Conservation (phyloP, 2,888 invertebrate genomes). For the Bruchidius siliquastri region DNA sequence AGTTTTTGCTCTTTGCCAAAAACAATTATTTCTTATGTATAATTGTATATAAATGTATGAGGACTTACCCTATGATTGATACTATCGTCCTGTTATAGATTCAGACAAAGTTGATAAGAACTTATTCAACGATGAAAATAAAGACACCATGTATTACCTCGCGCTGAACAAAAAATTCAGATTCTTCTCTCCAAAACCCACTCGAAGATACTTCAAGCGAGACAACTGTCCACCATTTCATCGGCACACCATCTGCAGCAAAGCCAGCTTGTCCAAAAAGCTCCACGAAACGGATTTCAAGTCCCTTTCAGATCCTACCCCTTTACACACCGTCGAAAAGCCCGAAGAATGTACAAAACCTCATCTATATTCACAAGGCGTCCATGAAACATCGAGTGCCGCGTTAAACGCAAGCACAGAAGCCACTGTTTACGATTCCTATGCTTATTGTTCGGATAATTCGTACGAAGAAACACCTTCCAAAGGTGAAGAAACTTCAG, state of each 20-base stretch:
- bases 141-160: slow-evolving; percentile 20
- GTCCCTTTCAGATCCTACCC: neutral
- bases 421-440: slow-evolving; percentile 27
- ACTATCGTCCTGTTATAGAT: neutral
- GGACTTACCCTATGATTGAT: slow-evolving; percentile 6
- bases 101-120: slow-evolving; percentile 42
- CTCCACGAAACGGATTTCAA: neutral
- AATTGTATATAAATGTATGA: too few relatives aligned
- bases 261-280: neutral
- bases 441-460: slow-evolving; percentile 20
- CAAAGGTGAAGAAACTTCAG: slow-evolving; percentile 1
- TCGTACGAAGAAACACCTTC: slow-evolving; percentile 5
- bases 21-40: too few relatives aligned
- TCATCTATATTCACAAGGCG: slow-evolving; percentile 41
- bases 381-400: slow-evolving; percentile 27
- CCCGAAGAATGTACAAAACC: slow-evolving; percentile 20
- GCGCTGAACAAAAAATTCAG: neutral
- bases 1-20: too few relatives aligned
- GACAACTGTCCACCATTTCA: neutral
- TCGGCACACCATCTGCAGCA: neutral
- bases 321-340: neutral
- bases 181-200: neutral
- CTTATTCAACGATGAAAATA: slow-evolving; percentile 34
- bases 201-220: neutral
- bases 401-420: slow-evolving; percentile 30